Evolutionary conservation across 35 echinoderm and acorn worm species (phyloP), one percentile per base, ranked within the genome.

Genomic region (Heliocidaris tuberculata): DNA sequence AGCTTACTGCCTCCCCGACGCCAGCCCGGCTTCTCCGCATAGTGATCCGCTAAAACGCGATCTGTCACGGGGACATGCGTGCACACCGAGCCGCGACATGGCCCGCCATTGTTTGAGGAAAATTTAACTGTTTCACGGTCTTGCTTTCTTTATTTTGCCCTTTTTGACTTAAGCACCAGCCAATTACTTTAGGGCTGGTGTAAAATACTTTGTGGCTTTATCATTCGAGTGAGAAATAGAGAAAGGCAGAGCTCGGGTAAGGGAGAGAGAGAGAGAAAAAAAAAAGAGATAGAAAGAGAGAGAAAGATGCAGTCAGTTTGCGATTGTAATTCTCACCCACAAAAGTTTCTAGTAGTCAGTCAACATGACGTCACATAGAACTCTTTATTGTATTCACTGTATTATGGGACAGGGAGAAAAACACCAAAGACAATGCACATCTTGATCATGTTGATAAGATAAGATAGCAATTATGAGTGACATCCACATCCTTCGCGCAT

Each of bases 101-200:
- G n/a, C 48, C 91, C 17, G 12, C 29, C 29, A 48, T 49, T 49
- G 47, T 59, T 52, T 30, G 48, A 59, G 2, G 31, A 49, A 59
- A 93, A 59, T 49, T 93, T 93, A 93, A 93, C 91, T 93, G 91
- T 93, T 93, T 93, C 91, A 93, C 91, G 91, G 29, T 93, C 48
- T 11, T 93, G 91, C 17, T 59, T 93, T 93, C 48, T 93, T 93
- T 93, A 49, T 93, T 93, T 93, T 59, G 17, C 91, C 47, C 50
- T 93, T 93, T 89, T 48, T 89, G 87, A 47, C 87, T 89, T 93
- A 93, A 93, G 91, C 91, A 59, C 47, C 50, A 93, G 31, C 91
- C 91, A 93, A 93, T 93, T 93, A 93, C 91, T 93, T 93, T 93
- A 78, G 91, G 47, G 91, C 91, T 93, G 91, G 91, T 93, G 91